Base-by-base conservation (phyloP, 2,113 vertebrate genomes). In the Rhinopomastus cyanomelas region DNA sequence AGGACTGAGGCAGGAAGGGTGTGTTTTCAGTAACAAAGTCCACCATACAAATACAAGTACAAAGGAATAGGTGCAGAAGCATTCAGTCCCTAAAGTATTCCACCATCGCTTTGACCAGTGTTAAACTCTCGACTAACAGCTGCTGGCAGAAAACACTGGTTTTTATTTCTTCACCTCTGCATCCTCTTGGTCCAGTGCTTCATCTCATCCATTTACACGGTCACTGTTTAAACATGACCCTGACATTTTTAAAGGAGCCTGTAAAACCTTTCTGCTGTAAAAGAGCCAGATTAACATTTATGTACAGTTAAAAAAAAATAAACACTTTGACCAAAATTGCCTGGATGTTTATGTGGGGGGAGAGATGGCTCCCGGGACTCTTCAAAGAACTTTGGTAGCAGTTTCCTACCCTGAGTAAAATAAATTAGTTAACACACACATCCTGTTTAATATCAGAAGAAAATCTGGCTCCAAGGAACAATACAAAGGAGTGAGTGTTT, bases 401-500 rank as follows among this genome's bases (percentile, higher is more conserved):
- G 86, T 90, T 86, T 88, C 91, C 65, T 91, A 94, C 48, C 51
- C 59, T 20, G 44, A 87, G 51, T 82, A 89, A 84, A 95, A 94
- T 64, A 85, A 96, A 95, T 96, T 78, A 95, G 93, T 95, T 92
- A 90, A 73, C 85, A 87, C 71, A 92, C 52, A 87, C 79, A 95
- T 95, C 93, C 94, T 95, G 91, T 89, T 95, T 74, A 75, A 93
- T 88, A 90, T 96, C 81, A 95, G 94, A 96, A 79, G 91, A 89
- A 88, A 89, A 93, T 71, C 86, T 88, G 78, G 81, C 84, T 96
- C 79, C 81, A 61, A 84, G 74, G 76, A 89, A 75, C 88, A 93
- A 84, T 89, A 72, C 51, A 76, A 94, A 82, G 61, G 62, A 93
- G 56, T 64, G 61, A 82, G 59, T 91, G 79, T 95, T 96, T 96